Conservation (phyloP, 2,113 vertebrate genomes). For the Macaca mulatta region DNA sequence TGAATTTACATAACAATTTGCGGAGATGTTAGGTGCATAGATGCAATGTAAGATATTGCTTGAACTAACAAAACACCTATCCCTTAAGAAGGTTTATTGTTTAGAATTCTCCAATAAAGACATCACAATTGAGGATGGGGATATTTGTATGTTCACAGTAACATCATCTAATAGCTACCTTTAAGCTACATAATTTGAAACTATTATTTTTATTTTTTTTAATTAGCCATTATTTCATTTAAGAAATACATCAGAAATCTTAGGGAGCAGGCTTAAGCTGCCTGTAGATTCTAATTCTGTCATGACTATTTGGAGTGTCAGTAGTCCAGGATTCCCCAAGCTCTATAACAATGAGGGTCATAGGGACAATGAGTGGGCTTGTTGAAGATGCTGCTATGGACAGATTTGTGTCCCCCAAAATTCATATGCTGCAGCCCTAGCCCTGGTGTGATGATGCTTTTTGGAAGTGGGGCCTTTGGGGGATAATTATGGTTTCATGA, state of each 20-base stretch:
- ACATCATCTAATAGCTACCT: background rate
- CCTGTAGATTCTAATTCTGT: background rate
- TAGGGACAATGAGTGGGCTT: background rate
- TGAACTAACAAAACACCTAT: background rate
- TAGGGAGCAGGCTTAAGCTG: background rate
- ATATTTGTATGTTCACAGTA: background rate
- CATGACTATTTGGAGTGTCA: accelerated
- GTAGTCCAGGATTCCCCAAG: background rate
- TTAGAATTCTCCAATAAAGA: background rate
- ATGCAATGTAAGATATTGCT: background rate
- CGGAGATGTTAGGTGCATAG: background rate
- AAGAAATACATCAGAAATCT: background rate
- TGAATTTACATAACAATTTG: background rate
- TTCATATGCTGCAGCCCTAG: background rate
- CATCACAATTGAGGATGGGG: background rate
- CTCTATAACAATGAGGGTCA: background rate
- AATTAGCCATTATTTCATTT: background rate
- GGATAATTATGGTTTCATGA: background rate
- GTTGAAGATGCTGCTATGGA: background rate
- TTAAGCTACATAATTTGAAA: background rate
- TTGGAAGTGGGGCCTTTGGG: background rate
- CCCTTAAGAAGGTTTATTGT: background rate
- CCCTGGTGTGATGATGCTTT: background rate
- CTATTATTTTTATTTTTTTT: background rate
- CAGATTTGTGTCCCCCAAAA: background rate